phyloP scores from a whole-genome alignment of 1,140 invertebrate species.

The Laupala kohalensis region DNA sequence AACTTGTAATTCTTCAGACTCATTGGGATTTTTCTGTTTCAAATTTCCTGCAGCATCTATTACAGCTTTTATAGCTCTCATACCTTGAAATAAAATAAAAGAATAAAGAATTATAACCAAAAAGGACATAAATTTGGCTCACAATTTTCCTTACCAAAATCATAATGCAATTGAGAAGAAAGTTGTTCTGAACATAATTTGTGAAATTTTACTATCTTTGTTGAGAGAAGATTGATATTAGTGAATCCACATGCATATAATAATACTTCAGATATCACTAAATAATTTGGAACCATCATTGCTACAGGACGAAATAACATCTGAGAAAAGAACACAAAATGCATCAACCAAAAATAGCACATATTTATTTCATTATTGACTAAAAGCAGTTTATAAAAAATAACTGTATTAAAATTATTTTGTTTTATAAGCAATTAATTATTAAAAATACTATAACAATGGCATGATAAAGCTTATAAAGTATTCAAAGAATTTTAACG shows the following conservation, averaged over 20 bases:
- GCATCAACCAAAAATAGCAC: neutral
- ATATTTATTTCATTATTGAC: neutral
- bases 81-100: slow-evolving; percentile 32
- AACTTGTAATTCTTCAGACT: slow-evolving; percentile 67
- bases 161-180: slow-evolving; percentile 89
- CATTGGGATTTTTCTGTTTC: slow-evolving; percentile 79
- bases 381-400: too few species aligned
- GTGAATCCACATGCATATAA: slow-evolving; percentile 90
- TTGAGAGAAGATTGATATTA: slow-evolving; percentile 70
- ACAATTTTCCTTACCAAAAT: slow-evolving; percentile 55
- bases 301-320: slow-evolving; percentile 88
- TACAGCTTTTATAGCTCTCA: slow-evolving; percentile 80
- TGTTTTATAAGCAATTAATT: too few species aligned
- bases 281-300: slow-evolving; percentile 97
- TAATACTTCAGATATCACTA: slow-evolving; percentile 85
- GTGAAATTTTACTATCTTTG: slow-evolving; percentile 92
- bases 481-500: too few species aligned
- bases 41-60: slow-evolving; percentile 77
- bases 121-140: neutral
- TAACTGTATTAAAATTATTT: too few species aligned
- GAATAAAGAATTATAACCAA: neutral
- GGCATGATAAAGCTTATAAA: too few species aligned
- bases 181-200: slow-evolving; percentile 87
- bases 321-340: slow-evolving; percentile 27
- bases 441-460: too few species aligned